Conservation (phyloP, 2,113 vertebrate genomes). For the Muscicapa adusta region DNA sequence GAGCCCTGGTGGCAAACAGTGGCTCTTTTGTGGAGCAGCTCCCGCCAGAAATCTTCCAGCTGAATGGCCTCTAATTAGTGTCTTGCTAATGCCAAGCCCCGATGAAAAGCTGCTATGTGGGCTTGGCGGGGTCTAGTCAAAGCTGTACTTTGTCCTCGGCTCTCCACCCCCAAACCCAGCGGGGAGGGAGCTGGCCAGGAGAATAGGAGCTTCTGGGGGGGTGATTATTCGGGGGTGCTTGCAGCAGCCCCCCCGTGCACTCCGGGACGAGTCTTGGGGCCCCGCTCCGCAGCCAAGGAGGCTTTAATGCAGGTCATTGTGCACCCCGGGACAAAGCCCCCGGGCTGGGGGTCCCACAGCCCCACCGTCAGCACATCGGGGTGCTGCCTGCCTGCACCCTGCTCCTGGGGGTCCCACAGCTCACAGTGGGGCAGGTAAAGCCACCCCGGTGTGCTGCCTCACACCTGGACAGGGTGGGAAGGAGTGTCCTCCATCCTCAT, state of each 20-base stretch:
- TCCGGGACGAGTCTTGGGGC: not conserved
- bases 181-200: constrained; percentile 46
- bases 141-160: constrained; percentile 62
- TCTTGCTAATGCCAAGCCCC: constrained; percentile 59
- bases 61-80: constrained; percentile 71
- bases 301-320: constrained; percentile 31
- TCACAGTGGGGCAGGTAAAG: accelerated
- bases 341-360: not conserved
- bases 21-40: constrained; percentile 68
- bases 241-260: not conserved
- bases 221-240: constrained; percentile 19
- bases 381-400: not conserved
- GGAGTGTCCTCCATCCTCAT: not conserved
- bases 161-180: constrained; percentile 37
- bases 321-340: not conserved
- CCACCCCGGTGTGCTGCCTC: accelerated
- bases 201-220: constrained; percentile 14
- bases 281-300: not conserved
- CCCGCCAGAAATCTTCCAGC: constrained; percentile 66
- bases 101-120: constrained; percentile 71
- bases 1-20: constrained; percentile 65
- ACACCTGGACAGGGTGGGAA: accelerated
- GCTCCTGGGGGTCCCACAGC: accelerated
- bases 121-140: constrained; percentile 54
- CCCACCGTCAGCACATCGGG: accelerated